Base-by-base conservation (phyloP, 1,140 invertebrate species). In the Pachypeltis micranthus region DNA sequence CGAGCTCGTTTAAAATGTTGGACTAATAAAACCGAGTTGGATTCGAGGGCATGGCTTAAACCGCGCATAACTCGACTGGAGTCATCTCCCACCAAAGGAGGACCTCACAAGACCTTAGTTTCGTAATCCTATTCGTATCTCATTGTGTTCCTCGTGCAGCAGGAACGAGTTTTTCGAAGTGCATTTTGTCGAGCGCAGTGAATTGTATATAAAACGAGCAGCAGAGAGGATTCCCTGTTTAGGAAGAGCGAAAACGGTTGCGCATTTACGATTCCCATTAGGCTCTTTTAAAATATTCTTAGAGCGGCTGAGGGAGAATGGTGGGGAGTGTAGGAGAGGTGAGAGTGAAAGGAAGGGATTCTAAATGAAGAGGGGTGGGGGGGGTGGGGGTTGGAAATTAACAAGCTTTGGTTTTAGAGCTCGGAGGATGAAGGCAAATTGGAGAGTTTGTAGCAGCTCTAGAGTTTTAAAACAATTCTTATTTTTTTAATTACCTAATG, bases 401-500 rank as follows among this genome's bases (percentile, higher is more conserved):
- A 63, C 61, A 63, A 63, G 51, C 44, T 54, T 63, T 63, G 61
- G 51, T 54, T 54, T 44, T 44, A 63, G 23, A 29, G 47, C 24
- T 16, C 25, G 28, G 44, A 10, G 47, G 47, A 51, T 21, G 34
- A 21, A 51, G 44, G n/a, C 44, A 26, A 27, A 26, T 56, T 10
- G 23, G 47, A 51, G 47, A 51, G 47, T 51, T 51, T 21, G 7
- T 16, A 39, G 47, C 7, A 51, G 47, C 47, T 51, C 47, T 14
- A 21, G 47, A 51, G 47, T 51, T 51, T 59, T 31, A 29, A 59
- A 59, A 59, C 57, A 59, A 59, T 59, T 59, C 57, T 59, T 59
- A 59, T 28, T 59, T 59, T 59, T 59, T 59, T 59, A 59, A 59
- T 59, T 59, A 59, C 57, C 57, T 59, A 59, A 59, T 59, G 57